Evolutionary conservation across 2,888 invertebrate genomes (phyloP).

Genomic region (Pyralis farinalis): DNA sequence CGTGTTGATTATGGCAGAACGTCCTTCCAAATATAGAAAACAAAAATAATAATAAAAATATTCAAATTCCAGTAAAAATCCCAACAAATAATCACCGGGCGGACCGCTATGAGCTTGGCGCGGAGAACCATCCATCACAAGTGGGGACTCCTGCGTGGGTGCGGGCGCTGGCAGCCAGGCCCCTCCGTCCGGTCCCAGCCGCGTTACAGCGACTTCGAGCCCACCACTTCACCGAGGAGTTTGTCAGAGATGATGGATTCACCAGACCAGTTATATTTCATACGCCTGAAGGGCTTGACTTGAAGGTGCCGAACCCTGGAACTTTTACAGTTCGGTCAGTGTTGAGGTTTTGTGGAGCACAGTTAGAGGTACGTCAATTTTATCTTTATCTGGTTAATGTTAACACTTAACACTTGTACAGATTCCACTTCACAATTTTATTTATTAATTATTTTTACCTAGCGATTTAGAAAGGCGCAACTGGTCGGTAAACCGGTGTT

Average conservation of each 20-base stretch:
- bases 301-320: constrained; percentile 64
- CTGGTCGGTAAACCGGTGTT: too few species aligned
- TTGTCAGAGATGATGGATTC: constrained; percentile 71
- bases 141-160: constrained; percentile 74
- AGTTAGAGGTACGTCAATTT: constrained; percentile 52
- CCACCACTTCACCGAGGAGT: constrained; percentile 67
- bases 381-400: too few species aligned
- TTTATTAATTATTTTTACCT: too few species aligned
- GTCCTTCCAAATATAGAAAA: too few species aligned
- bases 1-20: too few species aligned
- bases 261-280: constrained; percentile 66
- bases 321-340: constrained; percentile 72
- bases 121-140: constrained; percentile 63
- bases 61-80: constrained; percentile 66
- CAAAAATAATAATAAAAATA: too few species aligned
- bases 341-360: constrained; percentile 68
- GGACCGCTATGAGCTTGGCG: constrained; percentile 72
- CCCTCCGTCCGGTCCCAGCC: constrained; percentile 50
- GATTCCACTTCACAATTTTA: too few species aligned
- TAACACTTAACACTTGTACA: too few species aligned
- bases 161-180: constrained; percentile 56
- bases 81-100: constrained; percentile 75
- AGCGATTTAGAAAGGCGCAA: too few species aligned
- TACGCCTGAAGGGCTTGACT: constrained; percentile 60
- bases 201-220: constrained; percentile 53